Evolutionary conservation across 2,888 invertebrate species (phyloP).

Genomic region (Lithophane semibrunnea): DNA sequence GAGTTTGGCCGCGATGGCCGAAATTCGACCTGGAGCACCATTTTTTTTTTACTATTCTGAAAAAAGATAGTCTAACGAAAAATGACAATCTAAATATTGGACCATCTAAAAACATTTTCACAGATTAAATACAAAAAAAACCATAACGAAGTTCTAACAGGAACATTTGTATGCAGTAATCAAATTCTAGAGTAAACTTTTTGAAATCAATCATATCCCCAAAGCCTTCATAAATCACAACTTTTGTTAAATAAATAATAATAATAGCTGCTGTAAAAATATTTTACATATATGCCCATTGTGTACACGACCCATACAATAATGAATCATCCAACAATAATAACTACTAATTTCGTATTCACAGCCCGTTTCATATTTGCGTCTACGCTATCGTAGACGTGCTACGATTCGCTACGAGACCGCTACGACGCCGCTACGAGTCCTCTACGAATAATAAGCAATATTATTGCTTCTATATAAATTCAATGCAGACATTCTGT

Average conservation of each 20-base stretch:
- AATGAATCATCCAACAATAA: conserved; percentile 54
- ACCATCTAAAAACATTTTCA: not conserved
- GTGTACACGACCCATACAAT: conserved; percentile 35
- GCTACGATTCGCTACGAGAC: conserved; percentile 65
- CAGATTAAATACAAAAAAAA: not conserved
- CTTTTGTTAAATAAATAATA: not conserved
- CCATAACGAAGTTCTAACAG: not conserved
- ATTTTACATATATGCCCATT: conserved; percentile 8
- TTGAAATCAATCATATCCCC: not conserved
- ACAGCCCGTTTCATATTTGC: conserved; percentile 60
- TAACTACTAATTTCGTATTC: conserved; percentile 56
- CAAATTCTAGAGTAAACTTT: not conserved
- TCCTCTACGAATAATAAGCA: conserved; percentile 47
- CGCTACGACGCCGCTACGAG: conserved; percentile 48
- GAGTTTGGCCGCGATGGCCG: not conserved
- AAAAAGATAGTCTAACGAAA: not conserved
- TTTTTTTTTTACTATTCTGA: not conserved
- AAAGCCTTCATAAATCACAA: conserved; percentile 14
- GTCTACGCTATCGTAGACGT: conserved; percentile 65
- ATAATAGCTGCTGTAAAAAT: not conserved
- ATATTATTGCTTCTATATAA: conserved; percentile 48
- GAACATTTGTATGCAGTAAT: not conserved
- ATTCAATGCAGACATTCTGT: conserved; percentile 34
- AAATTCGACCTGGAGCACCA: not conserved
- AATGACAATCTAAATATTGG: not conserved